phyloP scores from a whole-genome alignment of 2,113 vertebrate genomes.

The Austrofundulus limnaeus region DNA sequence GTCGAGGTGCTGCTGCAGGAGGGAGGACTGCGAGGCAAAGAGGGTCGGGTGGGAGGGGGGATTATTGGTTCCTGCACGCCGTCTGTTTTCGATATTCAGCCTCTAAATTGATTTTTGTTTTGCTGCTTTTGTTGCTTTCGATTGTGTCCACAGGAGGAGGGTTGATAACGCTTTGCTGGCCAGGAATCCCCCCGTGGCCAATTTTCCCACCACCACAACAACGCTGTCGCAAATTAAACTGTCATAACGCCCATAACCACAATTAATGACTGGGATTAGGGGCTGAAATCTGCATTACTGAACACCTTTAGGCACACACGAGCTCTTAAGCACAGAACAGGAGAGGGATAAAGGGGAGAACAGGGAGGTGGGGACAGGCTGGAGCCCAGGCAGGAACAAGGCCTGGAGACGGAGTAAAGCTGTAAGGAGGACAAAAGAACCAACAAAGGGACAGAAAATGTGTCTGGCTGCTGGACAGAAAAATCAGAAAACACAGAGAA shows the following conservation, averaged over 20 bases:
- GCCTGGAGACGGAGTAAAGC: slow-evolving; percentile 28
- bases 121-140: slow-evolving; percentile 64
- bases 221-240: slow-evolving; percentile 75
- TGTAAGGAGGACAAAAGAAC: slow-evolving; percentile 17
- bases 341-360: not conserved
- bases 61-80: slow-evolving; percentile 58
- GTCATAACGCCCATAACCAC: slow-evolving; percentile 74
- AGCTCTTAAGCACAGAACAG: slow-evolving; percentile 49
- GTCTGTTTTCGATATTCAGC: slow-evolving; percentile 67
- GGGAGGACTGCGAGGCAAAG: slow-evolving; percentile 24
- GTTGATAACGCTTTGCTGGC: slow-evolving; percentile 60
- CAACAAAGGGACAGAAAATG: slow-evolving; percentile 40
- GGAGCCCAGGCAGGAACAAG: slow-evolving; percentile 13
- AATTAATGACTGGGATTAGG: slow-evolving; percentile 75
- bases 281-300: slow-evolving; percentile 72
- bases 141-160: slow-evolving; percentile 60
- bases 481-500: slow-evolving; percentile 22
- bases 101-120: slow-evolving; percentile 77
- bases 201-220: slow-evolving; percentile 68
- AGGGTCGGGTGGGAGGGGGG: slow-evolving; percentile 35
- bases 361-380: slow-evolving; percentile 3
- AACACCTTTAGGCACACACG: slow-evolving; percentile 63
- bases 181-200: slow-evolving; percentile 69
- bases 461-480: slow-evolving; percentile 27
- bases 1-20: slow-evolving; percentile 36